Percentiles rank a stretch among this genome's conserved stretches.
Conservation (phyloP, 2,113 vertebrate genomes). For the Porphyrio hochstetteri region DNA sequence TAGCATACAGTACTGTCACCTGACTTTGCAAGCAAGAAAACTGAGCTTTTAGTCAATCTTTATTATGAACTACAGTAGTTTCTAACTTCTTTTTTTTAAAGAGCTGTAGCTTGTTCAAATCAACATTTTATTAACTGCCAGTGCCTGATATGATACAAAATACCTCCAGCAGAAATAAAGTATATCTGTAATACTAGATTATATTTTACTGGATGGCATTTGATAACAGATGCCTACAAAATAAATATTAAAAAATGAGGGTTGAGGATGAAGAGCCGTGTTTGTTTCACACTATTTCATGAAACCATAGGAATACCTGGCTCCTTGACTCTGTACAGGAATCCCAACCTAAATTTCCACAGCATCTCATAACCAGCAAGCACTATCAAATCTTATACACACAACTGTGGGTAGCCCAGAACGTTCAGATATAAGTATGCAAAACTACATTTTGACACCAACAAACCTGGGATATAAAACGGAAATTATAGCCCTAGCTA, state of each 20-base stretch:
- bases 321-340: neutral
- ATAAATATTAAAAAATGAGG: neutral
- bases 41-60: neutral
- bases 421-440: neutral
- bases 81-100: neutral
- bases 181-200: neutral
- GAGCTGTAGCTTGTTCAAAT: neutral
- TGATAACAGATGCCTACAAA: neutral
- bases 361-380: neutral
- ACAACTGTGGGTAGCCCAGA: neutral
- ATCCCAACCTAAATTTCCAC: neutral
- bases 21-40: neutral
- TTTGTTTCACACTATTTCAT: neutral
- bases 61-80: neutral
- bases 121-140: neutral
- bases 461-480: neutral
- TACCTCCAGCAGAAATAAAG: neutral
- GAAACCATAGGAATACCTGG: neutral
- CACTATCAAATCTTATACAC: neutral
- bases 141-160: neutral
- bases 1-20: neutral
- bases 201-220: neutral
- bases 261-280: neutral
- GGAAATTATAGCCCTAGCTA: neutral
- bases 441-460: neutral